Conservation (phyloP, 1,140 invertebrate genomes). For the Drosophila melanica region DNA sequence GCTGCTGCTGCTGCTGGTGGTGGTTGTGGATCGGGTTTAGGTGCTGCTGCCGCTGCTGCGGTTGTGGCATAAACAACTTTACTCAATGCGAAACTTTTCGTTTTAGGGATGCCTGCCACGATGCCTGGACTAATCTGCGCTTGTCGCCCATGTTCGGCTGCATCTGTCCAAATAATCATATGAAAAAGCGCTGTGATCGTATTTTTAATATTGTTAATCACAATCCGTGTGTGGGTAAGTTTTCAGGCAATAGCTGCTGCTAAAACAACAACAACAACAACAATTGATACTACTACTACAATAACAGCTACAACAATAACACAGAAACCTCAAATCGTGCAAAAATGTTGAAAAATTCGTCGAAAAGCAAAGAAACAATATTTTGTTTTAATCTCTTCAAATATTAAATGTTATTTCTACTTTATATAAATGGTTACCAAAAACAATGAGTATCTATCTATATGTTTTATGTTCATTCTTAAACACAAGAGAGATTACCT, state of each 20-base stretch:
- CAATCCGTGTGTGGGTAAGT: constrained; percentile 96
- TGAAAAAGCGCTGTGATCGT: constrained; percentile 93
- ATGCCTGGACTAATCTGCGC: constrained; percentile 92
- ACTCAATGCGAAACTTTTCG: constrained; percentile 28
- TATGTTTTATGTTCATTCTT: constrained; percentile 36
- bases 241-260: constrained; percentile 44
- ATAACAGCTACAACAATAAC: constrained; percentile 36
- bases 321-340: constrained; percentile 10
- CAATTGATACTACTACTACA: constrained; percentile 48
- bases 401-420: constrained; percentile 18
- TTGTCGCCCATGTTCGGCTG: constrained; percentile 94
- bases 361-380: constrained; percentile 33
- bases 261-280: constrained; percentile 35
- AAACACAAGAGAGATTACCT: constrained; percentile 35
- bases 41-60: neutral
- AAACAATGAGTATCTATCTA: constrained; percentile 23
- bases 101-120: constrained; percentile 91
- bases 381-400: constrained; percentile 34
- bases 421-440: constrained; percentile 6
- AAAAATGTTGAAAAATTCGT: constrained; percentile 40
- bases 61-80: constrained; percentile 7
- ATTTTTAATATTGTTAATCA: constrained; percentile 94
- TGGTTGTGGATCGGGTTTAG: neutral
- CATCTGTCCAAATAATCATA: constrained; percentile 94
- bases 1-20: constrained; percentile 7